Evolutionary conservation across 1,140 invertebrate species (phyloP).

Genomic region (Leptinotarsa texana): DNA sequence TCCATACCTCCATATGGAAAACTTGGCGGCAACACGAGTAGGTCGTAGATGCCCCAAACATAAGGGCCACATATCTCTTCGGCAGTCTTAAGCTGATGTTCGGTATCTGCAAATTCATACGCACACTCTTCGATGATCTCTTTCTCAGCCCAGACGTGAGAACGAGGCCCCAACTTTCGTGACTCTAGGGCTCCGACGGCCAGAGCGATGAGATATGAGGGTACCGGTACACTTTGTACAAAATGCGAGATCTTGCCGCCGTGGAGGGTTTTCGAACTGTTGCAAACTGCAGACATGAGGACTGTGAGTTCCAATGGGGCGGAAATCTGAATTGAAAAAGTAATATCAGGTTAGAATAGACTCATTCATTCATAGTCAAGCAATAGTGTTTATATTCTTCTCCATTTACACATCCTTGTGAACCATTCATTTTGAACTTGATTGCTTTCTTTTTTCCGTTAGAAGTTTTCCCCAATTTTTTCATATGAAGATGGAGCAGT

Average conservation of each 20-base stretch:
- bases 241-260: slow-evolving; percentile 64
- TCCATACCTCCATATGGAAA: slow-evolving; percentile 98
- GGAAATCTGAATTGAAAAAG: slow-evolving; percentile 61
- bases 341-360: too few species aligned
- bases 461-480: too few species aligned
- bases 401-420: too few species aligned
- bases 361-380: too few species aligned
- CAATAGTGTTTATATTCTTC: too few species aligned
- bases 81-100: slow-evolving; percentile 80
- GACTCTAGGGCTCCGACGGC: slow-evolving; percentile 83
- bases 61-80: slow-evolving; percentile 82
- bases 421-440: too few species aligned
- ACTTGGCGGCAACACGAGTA: slow-evolving; percentile 89
- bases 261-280: slow-evolving; percentile 52
- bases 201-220: slow-evolving; percentile 82
- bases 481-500: too few species aligned
- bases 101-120: slow-evolving; percentile 88
- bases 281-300: slow-evolving; percentile 85
- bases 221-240: slow-evolving; percentile 76
- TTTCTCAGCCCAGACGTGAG: slow-evolving; percentile 87
- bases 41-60: slow-evolving; percentile 85
- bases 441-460: too few species aligned
- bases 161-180: slow-evolving; percentile 74
- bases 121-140: slow-evolving; percentile 82
- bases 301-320: slow-evolving; percentile 79